These are phyloP conservation scores for Thaleichthys pacificus DNA, from an alignment of 2,797 vertebrate species.

Conservation along the genomic window DNA sequence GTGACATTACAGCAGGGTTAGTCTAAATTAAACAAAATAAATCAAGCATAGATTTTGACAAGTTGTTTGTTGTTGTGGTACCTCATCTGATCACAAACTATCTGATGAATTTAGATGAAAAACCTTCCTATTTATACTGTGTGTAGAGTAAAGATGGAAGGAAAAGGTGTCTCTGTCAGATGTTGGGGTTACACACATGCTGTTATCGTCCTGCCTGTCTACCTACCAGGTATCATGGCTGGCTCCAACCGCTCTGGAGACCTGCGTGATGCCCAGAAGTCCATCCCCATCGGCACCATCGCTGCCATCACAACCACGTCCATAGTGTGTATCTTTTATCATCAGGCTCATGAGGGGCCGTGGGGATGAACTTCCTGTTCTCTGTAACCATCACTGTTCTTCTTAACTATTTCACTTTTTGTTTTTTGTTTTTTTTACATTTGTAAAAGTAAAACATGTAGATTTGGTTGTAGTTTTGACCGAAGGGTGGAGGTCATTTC, in stretches of 20 bases:
- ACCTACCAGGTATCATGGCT: slow-evolving; percentile 91
- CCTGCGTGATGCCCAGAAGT: slow-evolving; percentile 94
- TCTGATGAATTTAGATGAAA: not conserved
- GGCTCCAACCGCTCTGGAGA: slow-evolving; percentile 97
- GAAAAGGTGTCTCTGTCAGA: not conserved
- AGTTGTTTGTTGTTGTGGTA: too few relatives aligned
- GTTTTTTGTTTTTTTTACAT: not conserved
- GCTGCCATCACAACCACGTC: slow-evolving; percentile 96
- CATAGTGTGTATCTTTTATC: slow-evolving; percentile 92
- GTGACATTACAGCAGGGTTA: not conserved
- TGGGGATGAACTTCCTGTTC: not conserved
- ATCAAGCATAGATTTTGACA: not conserved
- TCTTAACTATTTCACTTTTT: not conserved
- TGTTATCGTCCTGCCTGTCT: not conserved
- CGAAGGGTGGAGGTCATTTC: not conserved
- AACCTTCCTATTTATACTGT: not conserved
- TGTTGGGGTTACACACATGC: not conserved
- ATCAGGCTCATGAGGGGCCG: not conserved
- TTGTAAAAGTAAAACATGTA: not conserved
- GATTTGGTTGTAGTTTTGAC: not conserved
- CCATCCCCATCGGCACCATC: slow-evolving; percentile 95
- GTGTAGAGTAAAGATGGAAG: not conserved
- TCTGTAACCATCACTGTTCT: not conserved
- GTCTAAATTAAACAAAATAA: not conserved
- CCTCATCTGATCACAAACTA: not conserved